Conservation (phyloP, 2,888 invertebrate genomes). For the Sclerodermus sp. region DNA sequence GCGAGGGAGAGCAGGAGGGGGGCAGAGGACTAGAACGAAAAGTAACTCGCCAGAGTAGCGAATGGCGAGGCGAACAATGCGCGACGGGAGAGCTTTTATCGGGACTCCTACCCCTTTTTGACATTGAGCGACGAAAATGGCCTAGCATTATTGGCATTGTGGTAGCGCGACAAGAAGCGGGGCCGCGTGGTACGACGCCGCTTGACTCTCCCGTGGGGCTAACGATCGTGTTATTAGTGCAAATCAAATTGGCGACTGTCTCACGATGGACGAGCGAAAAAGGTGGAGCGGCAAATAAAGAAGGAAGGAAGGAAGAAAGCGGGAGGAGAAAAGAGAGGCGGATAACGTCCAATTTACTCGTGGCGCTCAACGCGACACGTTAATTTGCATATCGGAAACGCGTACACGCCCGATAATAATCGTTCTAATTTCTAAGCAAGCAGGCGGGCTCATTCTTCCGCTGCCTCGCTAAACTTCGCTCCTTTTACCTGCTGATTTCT, state of each 20-base stretch:
- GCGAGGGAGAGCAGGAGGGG: no score
- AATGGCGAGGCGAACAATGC: constrained; percentile 31
- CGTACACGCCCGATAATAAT: constrained; percentile 14
- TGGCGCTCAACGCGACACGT: constrained; percentile 14
- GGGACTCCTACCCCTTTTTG: constrained; percentile 23
- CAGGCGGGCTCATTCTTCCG: neutral
- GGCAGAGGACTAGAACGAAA: no score
- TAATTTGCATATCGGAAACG: constrained; percentile 35
- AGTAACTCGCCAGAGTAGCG: no score
- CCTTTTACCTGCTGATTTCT: no score
- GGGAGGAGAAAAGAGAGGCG: constrained; percentile 5
- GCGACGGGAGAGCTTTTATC: constrained; percentile 42
- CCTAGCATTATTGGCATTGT: constrained; percentile 45
- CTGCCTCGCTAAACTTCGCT: no score
- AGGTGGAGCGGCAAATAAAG: neutral
- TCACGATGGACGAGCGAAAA: constrained; percentile 21
- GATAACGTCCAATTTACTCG: constrained; percentile 19
- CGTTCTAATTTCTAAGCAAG: constrained; percentile 14
- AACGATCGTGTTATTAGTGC: constrained; percentile 46
- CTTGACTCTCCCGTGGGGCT: constrained; percentile 23
- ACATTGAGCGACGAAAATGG: constrained; percentile 41
- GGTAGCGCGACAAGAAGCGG: constrained; percentile 32
- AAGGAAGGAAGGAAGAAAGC: neutral
- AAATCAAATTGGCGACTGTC: constrained; percentile 37
- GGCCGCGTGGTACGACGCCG: constrained; percentile 18